Percentiles rank a stretch among this genome's conserved stretches.
phyloP scores from a whole-genome alignment of 2,888 invertebrate species.

The Archaeoteleia sp. region DNA sequence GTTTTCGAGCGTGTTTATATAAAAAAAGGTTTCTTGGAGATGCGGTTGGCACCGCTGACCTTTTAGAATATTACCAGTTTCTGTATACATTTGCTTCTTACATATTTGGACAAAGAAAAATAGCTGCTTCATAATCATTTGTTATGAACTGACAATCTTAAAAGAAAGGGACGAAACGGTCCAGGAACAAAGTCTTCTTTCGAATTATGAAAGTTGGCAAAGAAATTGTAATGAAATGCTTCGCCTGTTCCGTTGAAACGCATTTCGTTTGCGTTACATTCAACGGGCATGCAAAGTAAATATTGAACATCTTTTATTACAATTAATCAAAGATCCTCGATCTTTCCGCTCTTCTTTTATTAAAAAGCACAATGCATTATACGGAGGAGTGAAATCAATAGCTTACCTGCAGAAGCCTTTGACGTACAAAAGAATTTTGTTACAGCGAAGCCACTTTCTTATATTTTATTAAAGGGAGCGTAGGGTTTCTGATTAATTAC shows the following conservation, averaged over 20 bases:
- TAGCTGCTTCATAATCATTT: slow-evolving; percentile 21
- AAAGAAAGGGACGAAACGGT: not conserved
- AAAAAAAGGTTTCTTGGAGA: slow-evolving; percentile 44
- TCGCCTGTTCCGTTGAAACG: too few species aligned
- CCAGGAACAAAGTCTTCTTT: too few species aligned
- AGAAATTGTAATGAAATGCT: too few species aligned
- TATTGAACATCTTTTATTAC: too few species aligned
- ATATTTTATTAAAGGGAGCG: slow-evolving; percentile 15
- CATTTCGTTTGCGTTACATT: too few species aligned
- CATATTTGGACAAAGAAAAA: slow-evolving; percentile 1
- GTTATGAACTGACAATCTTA: too few species aligned
- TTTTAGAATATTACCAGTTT: slow-evolving; percentile 19
- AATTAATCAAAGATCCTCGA: too few species aligned
- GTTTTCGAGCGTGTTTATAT: slow-evolving; percentile 62
- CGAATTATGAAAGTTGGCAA: too few species aligned
- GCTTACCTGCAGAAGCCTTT: slow-evolving; percentile 25
- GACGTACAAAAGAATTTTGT: slow-evolving; percentile 8
- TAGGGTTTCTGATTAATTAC: slow-evolving; percentile 40
- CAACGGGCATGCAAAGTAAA: too few species aligned
- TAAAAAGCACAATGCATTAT: not conserved
- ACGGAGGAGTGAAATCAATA: not conserved
- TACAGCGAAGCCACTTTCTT: slow-evolving; percentile 20
- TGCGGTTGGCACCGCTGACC: slow-evolving; percentile 25
- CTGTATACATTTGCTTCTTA: slow-evolving; percentile 13
- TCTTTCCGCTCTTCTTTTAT: too few species aligned